Conservation (phyloP, 2,797 vertebrate species). For the Thunnus albacares region DNA sequence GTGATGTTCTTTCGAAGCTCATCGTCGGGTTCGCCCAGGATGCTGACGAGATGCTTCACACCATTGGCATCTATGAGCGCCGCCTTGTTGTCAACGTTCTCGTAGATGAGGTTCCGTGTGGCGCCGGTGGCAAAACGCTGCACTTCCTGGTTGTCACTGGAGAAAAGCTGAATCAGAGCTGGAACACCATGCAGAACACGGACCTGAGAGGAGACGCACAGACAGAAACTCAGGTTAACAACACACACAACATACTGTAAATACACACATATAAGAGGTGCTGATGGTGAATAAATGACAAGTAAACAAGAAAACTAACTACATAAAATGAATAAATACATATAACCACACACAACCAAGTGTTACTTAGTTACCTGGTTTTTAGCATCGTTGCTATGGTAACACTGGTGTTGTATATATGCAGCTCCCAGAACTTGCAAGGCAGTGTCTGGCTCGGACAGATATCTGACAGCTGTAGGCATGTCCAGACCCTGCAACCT, state of each 20-base stretch:
- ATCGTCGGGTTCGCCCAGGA: constrained; percentile 89
- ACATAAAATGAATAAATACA: neutral
- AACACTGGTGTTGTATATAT: constrained; percentile 96
- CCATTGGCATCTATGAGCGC: constrained; percentile 92
- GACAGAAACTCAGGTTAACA: neutral
- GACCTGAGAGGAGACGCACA: constrained; percentile 81
- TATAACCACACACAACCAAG: neutral
- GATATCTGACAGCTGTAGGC: constrained; percentile 91
- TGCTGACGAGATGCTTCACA: constrained; percentile 88
- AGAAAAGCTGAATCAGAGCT: constrained; percentile 93
- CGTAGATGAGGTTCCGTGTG: constrained; percentile 96
- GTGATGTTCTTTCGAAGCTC: constrained; percentile 96
- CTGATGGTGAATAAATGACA: neutral
- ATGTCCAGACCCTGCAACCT: constrained; percentile 93
- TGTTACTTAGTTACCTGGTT: constrained; percentile 74
- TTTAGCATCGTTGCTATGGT: constrained; percentile 91
- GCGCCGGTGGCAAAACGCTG: constrained; percentile 94
- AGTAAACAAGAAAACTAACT: neutral
- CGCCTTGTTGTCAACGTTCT: constrained; percentile 93
- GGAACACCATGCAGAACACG: constrained; percentile 90
- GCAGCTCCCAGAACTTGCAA: constrained; percentile 94
- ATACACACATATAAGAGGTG: neutral
- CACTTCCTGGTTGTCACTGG: constrained; percentile 93
- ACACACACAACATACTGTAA: neutral
- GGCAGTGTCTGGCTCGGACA: constrained; percentile 89